Percentiles rank a stretch among this genome's conserved stretches.
These are phyloP conservation scores for Nephrotoma flavescens DNA, from an alignment of 2,888 invertebrate species.

Conservation along the genomic window DNA sequence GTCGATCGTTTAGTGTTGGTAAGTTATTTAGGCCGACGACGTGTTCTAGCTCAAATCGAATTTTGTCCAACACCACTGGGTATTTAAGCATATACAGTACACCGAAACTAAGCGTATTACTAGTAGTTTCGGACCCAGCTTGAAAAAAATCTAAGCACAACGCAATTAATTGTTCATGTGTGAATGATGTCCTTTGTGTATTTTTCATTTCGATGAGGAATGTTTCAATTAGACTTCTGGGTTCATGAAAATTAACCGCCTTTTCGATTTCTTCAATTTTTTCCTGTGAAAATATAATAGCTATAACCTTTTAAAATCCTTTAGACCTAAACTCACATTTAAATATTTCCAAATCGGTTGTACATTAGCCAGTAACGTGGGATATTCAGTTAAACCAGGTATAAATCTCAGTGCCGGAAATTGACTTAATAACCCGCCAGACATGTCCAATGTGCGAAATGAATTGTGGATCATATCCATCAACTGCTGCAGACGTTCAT, in stretches of 20 bases:
- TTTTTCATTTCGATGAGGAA: slow-evolving; percentile 38
- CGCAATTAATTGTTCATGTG: slow-evolving; percentile 40
- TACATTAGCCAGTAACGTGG: slow-evolving; percentile 35
- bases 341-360: slow-evolving; percentile 40
- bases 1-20: slow-evolving; percentile 33
- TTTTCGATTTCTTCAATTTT: slow-evolving; percentile 38
- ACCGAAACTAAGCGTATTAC: slow-evolving; percentile 38
- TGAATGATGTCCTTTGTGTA: slow-evolving; percentile 11
- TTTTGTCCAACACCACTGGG: slow-evolving; percentile 37
- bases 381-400: slow-evolving; percentile 47
- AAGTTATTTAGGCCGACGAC: slow-evolving; percentile 25
- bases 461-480: slow-evolving; percentile 43
- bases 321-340: slow-evolving; percentile 26
- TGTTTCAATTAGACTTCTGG: slow-evolving; percentile 33
- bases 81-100: slow-evolving; percentile 39
- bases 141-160: slow-evolving; percentile 43
- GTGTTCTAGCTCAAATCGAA: slow-evolving; percentile 35
- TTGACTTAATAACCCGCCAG: slow-evolving; percentile 53
- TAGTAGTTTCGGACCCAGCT: slow-evolving; percentile 42
- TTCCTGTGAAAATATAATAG: slow-evolving; percentile 28
- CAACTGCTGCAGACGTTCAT: slow-evolving; percentile 38
- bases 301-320: background rate
- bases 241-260: slow-evolving; percentile 23
- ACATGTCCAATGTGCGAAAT: slow-evolving; percentile 46
- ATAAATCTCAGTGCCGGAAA: slow-evolving; percentile 51